Conservation (phyloP, 2,113 vertebrate species). For the Tachysurus fulvidraco region DNA sequence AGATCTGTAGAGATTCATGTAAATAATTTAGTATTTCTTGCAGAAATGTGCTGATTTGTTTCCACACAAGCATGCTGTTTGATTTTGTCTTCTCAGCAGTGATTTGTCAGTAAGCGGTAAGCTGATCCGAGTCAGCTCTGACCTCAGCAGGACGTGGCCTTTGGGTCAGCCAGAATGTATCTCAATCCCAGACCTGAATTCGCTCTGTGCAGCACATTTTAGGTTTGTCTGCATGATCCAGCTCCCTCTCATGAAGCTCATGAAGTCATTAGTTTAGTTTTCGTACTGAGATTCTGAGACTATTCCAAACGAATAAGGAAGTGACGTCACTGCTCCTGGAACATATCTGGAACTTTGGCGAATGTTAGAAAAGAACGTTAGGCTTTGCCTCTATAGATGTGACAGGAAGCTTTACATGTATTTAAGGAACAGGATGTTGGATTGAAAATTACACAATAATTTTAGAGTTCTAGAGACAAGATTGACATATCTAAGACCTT, state of each 20-base stretch:
- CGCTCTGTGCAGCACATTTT: not conserved
- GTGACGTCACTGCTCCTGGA: not conserved
- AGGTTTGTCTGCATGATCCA: not conserved
- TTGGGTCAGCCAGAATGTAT: conserved; percentile 13
- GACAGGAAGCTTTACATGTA: not conserved
- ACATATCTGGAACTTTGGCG: not conserved
- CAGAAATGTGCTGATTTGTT: conserved; percentile 31
- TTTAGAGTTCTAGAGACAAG: too few species aligned
- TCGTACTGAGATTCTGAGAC: not conserved
- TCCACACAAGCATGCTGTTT: conserved; percentile 4
- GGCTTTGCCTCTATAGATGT: not conserved
- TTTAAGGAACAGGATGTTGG: not conserved
- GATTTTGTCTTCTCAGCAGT: conserved; percentile 15
- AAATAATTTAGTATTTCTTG: conserved; percentile 6
- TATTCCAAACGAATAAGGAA: not conserved
- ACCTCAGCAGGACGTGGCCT: conserved; percentile 2
- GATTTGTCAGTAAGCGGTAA: conserved; percentile 15
- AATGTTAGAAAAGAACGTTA: not conserved
- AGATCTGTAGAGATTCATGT: not conserved
- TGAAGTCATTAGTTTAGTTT: not conserved
- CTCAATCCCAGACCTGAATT: not conserved
- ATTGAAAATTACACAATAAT: not conserved
- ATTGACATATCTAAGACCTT: too few species aligned
- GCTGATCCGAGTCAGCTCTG: conserved; percentile 29
- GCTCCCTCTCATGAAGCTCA: not conserved